Evolutionary conservation across 2,113 vertebrate genomes (phyloP).

Genomic region (Brienomyrus longianalis): DNA sequence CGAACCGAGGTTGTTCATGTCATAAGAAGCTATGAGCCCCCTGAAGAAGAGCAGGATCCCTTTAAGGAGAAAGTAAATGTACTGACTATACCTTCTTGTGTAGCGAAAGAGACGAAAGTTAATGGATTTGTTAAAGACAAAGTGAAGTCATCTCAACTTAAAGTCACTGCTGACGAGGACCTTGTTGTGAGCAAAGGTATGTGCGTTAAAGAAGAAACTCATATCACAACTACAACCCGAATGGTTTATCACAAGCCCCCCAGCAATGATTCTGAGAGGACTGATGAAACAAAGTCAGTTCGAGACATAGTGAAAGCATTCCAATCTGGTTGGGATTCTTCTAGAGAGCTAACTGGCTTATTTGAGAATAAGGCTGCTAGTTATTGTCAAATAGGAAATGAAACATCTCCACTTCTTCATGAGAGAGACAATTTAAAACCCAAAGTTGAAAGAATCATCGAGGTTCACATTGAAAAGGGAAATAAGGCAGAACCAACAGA

Average conservation of each 20-base stretch:
- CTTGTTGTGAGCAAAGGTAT: constrained; percentile 78
- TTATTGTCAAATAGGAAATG: constrained; percentile 82
- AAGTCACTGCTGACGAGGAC: constrained; percentile 77
- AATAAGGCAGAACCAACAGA: constrained; percentile 90
- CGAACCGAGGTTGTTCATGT: constrained; percentile 88
- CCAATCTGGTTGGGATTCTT: constrained; percentile 92
- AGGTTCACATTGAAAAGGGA: constrained; percentile 98
- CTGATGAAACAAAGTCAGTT: constrained; percentile 96
- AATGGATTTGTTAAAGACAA: constrained; percentile 73
- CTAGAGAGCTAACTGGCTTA: constrained; percentile 90
- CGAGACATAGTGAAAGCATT: constrained; percentile 98
- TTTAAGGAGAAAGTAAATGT: constrained; percentile 63
- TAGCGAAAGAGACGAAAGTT: constrained; percentile 70
- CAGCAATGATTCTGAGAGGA: constrained; percentile 76
- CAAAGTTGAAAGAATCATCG: constrained; percentile 96
- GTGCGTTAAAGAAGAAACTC: constrained; percentile 94
- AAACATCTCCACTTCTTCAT: constrained; percentile 75
- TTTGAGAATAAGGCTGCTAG: constrained; percentile 90
- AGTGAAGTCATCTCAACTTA: constrained; percentile 78
- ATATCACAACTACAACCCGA: constrained; percentile 90
- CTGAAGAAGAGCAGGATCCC: constrained; percentile 68
- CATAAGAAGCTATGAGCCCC: constrained; percentile 84
- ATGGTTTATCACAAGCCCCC: constrained; percentile 93
- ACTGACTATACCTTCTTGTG: constrained; percentile 52
- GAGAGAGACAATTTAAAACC: constrained; percentile 96